phyloP scores from a whole-genome alignment of 1,140 invertebrate species.

The Eciton burchellii region DNA sequence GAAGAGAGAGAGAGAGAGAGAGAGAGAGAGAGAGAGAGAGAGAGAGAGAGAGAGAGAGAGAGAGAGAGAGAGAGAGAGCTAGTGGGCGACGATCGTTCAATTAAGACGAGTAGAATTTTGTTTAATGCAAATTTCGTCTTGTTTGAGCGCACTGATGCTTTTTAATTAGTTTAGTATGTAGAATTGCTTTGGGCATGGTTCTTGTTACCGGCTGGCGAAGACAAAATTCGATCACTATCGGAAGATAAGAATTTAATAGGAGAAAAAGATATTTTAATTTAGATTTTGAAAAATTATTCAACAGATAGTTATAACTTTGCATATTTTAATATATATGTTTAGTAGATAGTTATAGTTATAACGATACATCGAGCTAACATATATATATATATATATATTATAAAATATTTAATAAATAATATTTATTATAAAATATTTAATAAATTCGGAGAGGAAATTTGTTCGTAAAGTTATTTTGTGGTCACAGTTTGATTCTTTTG shows the following conservation, averaged over 20 bases:
- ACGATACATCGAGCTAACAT: too few relatives aligned
- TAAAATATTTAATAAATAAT: too few relatives aligned
- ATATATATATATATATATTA: too few relatives aligned
- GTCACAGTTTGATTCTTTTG: neutral
- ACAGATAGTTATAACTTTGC: neutral
- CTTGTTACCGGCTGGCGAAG: neutral
- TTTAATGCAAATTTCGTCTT: conserved; percentile 34
- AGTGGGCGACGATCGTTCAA: conserved; percentile 7
- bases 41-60: too few relatives aligned
- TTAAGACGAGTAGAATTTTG: conserved; percentile 14
- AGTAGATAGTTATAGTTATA: too few relatives aligned
- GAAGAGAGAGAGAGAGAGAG: too few relatives aligned
- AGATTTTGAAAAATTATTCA: conserved; percentile 4
- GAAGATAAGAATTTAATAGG: conserved; percentile 10
- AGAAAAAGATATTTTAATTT: neutral
- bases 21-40: too few relatives aligned
- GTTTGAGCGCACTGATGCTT: neutral
- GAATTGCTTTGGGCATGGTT: neutral
- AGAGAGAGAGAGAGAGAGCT: too few relatives aligned
- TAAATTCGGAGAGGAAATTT: too few relatives aligned
- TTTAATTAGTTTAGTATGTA: conserved; percentile 13
- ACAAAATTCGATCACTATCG: conserved; percentile 9
- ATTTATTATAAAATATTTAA: too few relatives aligned
- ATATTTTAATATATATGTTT: too few relatives aligned
- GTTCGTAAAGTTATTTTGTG: neutral